Percentiles rank a stretch among this genome's conserved stretches.
These are phyloP conservation scores for Idris sp. DNA, from an alignment of 1,140 invertebrate species.

Conservation along the genomic window DNA sequence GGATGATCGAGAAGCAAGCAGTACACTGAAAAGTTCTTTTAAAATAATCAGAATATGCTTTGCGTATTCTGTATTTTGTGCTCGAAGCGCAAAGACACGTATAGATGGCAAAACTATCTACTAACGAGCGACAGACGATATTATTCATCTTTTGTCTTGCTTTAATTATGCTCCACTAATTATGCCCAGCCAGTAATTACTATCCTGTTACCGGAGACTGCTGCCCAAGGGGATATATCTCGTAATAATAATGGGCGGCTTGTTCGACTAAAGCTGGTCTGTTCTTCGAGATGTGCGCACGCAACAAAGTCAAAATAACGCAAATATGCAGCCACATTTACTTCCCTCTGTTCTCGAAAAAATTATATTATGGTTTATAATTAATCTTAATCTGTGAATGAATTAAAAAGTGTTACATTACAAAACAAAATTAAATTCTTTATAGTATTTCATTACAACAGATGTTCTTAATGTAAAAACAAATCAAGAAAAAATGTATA, in stretches of 20 bases:
- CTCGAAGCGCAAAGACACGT: constrained; percentile 52
- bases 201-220: constrained; percentile 73
- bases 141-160: constrained; percentile 74
- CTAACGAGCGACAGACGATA: constrained; percentile 76
- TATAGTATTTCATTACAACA: too few relatives aligned
- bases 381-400: too few relatives aligned
- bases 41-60: constrained; percentile 40
- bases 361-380: constrained; percentile 14
- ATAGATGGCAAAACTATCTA: constrained; percentile 72
- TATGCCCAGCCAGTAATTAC: constrained; percentile 74
- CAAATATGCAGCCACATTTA: constrained; percentile 27
- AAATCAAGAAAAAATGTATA: too few relatives aligned
- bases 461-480: too few relatives aligned
- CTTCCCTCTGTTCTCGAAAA: constrained; percentile 18
- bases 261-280: constrained; percentile 62
- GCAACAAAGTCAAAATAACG: constrained; percentile 56
- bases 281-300: constrained; percentile 57
- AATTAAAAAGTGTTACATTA: too few relatives aligned
- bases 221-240: constrained; percentile 72
- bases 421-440: too few relatives aligned
- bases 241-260: constrained; percentile 69
- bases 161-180: constrained; percentile 75
- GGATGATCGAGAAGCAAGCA: constrained; percentile 4
- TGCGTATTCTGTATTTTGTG: constrained; percentile 33
- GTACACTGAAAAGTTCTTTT: constrained; percentile 23